Base-by-base conservation (phyloP, 2,888 invertebrate species). In the Laspeyria flexula region DNA sequence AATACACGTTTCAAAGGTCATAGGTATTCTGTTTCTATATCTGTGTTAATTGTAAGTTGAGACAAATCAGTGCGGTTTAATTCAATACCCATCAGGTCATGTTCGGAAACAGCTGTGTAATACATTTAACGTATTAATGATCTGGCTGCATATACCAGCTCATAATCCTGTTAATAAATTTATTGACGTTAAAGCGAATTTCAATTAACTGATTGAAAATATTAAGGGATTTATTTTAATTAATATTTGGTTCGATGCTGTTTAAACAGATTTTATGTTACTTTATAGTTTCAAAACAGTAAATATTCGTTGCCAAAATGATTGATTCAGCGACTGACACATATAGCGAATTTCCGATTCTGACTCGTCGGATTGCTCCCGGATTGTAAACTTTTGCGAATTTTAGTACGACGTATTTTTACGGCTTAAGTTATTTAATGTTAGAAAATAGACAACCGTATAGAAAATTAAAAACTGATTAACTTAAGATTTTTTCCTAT, bases 21-120 rank as follows among this genome's bases (percentile, higher is more conserved):
- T 50, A 61, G 48, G 57, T 75, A 71, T 79, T 68, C 49, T 52
- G 65, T 79, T 77, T 76, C 77, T 71, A 41, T 73, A 66, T 75
- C 70, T 78, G 71, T 64, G 58, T 55, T 38, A 74, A 69, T 62
- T 57, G 88, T 85, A 88, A 88, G 73, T 63, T 69, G 86, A 88
- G 75, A 85, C 66, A 71, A 74, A 71, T 71, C 44, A 70, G 66
- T 88, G 88, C 68, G 88, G 88, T 88, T 81, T 76, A 65, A 85
- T 79, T 71, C 71, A 82, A 86, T 86, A 85, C 68, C 55, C 66
- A 60, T 71, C 71, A 79, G 79, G 75, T 74, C 78, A 72, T 55
- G 54, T 60, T 60, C 53, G 16, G 37, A 3, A 31, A 62, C 31
- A 46, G 13, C 12, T 27, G 38, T 31, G 37, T 43, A 49, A 43